Conservation (phyloP, 2,113 vertebrate species). For the Hydrolagus affinis region DNA sequence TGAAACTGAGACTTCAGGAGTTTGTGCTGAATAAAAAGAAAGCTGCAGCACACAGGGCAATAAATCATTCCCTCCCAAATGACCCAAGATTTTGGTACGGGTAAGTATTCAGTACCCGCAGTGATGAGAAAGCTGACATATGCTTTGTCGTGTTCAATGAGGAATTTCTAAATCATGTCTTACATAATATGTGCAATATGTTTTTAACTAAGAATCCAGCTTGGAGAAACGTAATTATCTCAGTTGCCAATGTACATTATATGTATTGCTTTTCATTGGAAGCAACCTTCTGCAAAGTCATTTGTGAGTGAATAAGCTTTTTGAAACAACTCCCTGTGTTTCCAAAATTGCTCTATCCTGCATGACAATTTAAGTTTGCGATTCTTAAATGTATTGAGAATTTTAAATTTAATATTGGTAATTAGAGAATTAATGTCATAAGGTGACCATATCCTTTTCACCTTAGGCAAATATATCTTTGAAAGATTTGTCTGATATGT, state of each 20-base stretch:
- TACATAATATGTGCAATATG: neutral
- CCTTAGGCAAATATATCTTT: no score
- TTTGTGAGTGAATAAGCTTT: neutral
- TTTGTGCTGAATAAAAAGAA: constrained; percentile 98
- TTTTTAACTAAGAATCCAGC: neutral
- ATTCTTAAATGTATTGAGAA: no score
- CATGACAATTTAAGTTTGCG: no score
- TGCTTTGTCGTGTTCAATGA: neutral
- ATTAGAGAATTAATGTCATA: no score
- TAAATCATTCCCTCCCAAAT: constrained; percentile 88
- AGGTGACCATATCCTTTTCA: no score
- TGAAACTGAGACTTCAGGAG: constrained; percentile 94
- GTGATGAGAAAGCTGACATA: neutral
- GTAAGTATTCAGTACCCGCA: constrained; percentile 60
- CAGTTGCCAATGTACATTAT: neutral
- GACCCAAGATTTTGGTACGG: constrained; percentile 94
- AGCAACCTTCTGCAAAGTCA: neutral
- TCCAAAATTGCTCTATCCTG: no score
- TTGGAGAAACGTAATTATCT: neutral
- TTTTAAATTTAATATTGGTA: no score
- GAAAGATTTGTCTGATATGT: no score
- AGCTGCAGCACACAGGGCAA: constrained; percentile 82
- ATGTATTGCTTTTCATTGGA: neutral
- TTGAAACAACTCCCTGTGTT: no score
- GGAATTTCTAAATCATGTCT: neutral